Percentiles rank a stretch among this genome's conserved stretches.
Conservation (phyloP, 2,888 invertebrate genomes). For the Tenthredo amoena region DNA sequence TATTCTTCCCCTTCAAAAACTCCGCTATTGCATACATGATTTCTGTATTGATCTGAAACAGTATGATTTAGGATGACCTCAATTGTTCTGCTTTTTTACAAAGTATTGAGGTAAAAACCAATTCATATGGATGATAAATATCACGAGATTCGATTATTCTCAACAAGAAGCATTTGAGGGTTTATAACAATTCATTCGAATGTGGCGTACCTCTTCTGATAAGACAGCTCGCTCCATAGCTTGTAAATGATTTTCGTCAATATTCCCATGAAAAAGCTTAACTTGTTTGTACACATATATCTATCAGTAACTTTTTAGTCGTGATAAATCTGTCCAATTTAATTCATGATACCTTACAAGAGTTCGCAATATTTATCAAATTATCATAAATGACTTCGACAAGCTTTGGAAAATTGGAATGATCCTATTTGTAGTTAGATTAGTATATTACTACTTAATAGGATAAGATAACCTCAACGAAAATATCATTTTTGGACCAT, state of each 20-base stretch:
- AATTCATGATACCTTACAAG: background rate
- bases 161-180: too few relatives aligned
- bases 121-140: too few relatives aligned
- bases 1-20: too few relatives aligned
- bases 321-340: background rate
- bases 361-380: background rate
- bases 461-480: background rate
- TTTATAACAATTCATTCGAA: too few relatives aligned
- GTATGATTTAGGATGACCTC: too few relatives aligned
- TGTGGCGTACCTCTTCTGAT: too few relatives aligned
- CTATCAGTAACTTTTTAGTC: background rate
- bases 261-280: background rate
- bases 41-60: too few relatives aligned
- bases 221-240: too few relatives aligned
- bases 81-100: too few relatives aligned
- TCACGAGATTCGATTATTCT: too few relatives aligned
- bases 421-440: background rate
- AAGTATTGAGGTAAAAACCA: too few relatives aligned
- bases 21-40: too few relatives aligned
- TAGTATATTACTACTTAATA: background rate
- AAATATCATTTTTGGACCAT: background rate
- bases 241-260: background rate
- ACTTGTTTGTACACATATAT: background rate
- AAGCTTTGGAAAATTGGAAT: background rate
- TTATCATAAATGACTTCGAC: background rate